phyloP scores from a whole-genome alignment of 2,888 invertebrate species.

The Lithosia quadra region DNA sequence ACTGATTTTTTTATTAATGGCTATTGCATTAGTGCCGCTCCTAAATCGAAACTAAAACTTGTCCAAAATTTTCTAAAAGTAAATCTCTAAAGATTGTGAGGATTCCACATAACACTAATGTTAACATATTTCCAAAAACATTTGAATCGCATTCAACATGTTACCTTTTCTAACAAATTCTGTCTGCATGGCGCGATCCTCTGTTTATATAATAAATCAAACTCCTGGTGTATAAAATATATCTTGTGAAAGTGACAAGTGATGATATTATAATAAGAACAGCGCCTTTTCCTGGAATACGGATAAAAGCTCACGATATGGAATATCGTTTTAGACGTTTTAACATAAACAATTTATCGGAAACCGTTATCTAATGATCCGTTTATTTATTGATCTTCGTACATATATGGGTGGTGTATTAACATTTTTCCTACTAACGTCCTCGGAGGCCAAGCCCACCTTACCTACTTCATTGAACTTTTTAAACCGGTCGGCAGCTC shows the following conservation, averaged over 20 bases:
- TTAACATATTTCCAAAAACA: background rate
- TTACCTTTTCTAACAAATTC: background rate
- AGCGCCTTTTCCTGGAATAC: background rate
- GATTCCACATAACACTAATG: too few species aligned
- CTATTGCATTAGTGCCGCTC: background rate
- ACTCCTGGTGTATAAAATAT: conserved; percentile 1
- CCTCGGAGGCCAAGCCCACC: too few species aligned
- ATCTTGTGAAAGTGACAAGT: conserved; percentile 4
- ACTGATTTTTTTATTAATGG: background rate
- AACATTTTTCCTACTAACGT: background rate
- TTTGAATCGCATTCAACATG: background rate
- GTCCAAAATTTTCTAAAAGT: background rate
- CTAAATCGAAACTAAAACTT: background rate
- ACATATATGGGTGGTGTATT: background rate
- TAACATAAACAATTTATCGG: background rate
- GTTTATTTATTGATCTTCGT: background rate
- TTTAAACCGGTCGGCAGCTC: too few species aligned
- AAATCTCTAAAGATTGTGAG: too few species aligned
- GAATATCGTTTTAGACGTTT: conserved; percentile 15
- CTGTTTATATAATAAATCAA: conserved; percentile 3
- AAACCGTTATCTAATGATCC: background rate
- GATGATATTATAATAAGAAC: background rate
- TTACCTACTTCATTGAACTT: too few species aligned
- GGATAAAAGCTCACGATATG: conserved; percentile 1
- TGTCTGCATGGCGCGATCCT: background rate